Evolutionary conservation across 2,113 vertebrate species (phyloP).

Genomic region (Platysteira castanea): DNA sequence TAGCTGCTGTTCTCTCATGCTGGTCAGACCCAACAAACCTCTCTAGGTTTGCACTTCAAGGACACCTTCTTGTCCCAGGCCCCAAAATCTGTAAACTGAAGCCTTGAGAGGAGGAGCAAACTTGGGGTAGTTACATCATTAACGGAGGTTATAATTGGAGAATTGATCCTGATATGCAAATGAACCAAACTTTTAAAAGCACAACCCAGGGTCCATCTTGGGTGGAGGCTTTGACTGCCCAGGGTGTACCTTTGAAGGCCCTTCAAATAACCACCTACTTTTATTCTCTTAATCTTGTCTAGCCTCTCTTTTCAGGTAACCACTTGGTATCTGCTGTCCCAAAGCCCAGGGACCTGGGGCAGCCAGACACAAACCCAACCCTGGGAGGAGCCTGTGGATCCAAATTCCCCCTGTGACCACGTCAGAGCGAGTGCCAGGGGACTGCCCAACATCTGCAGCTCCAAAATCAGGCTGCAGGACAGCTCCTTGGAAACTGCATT

Average conservation of each 20-base stretch:
- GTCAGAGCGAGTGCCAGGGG: background rate
- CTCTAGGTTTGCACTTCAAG: background rate
- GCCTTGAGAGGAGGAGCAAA: background rate
- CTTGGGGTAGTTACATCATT: background rate
- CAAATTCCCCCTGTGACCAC: background rate
- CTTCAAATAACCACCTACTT: background rate
- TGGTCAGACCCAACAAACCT: background rate
- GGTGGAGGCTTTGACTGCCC: background rate
- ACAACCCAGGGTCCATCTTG: background rate
- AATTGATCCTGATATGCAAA: background rate
- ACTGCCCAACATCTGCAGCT: background rate
- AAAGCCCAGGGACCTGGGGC: background rate
- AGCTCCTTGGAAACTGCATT: background rate
- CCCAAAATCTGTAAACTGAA: background rate
- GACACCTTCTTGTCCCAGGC: background rate
- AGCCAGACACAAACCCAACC: background rate
- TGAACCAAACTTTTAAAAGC: background rate
- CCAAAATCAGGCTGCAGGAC: background rate
- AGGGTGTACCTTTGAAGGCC: background rate
- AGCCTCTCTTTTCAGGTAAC: background rate
- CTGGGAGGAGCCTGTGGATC: background rate
- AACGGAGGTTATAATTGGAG: background rate
- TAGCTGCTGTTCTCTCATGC: background rate
- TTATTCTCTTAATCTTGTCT: background rate
- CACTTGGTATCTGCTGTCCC: background rate